These are phyloP conservation scores for Megastigmus dorsalis DNA, from an alignment of 2,888 invertebrate genomes.

Conservation along the genomic window DNA sequence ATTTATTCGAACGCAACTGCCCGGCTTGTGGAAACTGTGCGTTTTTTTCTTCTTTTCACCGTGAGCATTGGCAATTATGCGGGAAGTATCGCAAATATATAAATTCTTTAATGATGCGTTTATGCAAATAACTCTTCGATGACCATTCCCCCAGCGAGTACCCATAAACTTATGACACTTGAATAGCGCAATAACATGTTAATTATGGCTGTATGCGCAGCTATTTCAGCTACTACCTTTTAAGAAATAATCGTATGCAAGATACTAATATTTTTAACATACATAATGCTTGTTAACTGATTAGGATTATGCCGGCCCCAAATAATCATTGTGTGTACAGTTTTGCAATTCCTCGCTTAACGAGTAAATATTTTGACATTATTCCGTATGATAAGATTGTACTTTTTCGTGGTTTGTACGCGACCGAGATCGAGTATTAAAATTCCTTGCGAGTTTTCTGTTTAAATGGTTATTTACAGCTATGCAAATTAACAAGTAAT, in stretches of 20 bases:
- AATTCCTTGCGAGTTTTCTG: not conserved
- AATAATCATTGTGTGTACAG: not conserved
- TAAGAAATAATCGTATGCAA: slow-evolving; percentile 8
- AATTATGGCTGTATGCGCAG: slow-evolving; percentile 42
- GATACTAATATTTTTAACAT: slow-evolving; percentile 29
- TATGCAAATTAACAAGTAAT: slow-evolving; percentile 13
- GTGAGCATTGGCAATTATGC: not conserved
- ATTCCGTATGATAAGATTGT: not conserved
- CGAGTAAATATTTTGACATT: not conserved
- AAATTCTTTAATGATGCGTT: slow-evolving; percentile 39
- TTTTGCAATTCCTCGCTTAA: not conserved
- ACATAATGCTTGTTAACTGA: slow-evolving; percentile 15
- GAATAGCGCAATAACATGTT: slow-evolving; percentile 50
- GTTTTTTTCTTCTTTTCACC: too few relatives aligned
- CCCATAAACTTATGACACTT: slow-evolving; percentile 46
- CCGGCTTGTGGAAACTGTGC: not conserved
- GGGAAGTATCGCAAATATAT: slow-evolving; percentile 28
- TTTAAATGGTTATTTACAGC: not conserved
- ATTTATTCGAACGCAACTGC: not conserved
- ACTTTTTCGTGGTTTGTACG: not conserved
- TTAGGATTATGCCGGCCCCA: slow-evolving; percentile 1
- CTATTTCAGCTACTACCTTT: slow-evolving; percentile 41
- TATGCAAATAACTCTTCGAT: slow-evolving; percentile 48
- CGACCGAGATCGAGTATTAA: not conserved
- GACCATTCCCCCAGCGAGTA: slow-evolving; percentile 34